A percentile compares a stretch with the other conserved stretches of the same genome.
These are phyloP conservation scores for Pachypeltis micranthus DNA, from an alignment of 1,140 invertebrate species.

Conservation along the genomic window DNA sequence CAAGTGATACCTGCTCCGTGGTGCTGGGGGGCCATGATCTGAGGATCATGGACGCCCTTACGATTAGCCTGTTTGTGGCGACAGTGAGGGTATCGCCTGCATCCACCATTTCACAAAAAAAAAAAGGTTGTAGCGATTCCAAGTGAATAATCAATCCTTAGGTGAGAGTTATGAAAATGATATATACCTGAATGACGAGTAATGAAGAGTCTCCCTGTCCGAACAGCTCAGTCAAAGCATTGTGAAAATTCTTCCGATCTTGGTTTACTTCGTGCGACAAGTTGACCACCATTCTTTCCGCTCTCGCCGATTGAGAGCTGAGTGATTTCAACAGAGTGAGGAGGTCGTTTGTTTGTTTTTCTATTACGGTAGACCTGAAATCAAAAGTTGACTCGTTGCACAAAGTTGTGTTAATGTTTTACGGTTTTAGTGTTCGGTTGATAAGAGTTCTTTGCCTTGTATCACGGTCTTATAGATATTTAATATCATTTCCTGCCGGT, in stretches of 20 bases:
- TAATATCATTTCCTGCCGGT: conserved; percentile 44
- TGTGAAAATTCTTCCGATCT: conserved; percentile 19
- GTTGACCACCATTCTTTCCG: conserved; percentile 21
- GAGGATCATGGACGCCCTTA: not conserved
- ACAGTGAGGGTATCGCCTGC: too few relatives aligned
- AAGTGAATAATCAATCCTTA: too few relatives aligned
- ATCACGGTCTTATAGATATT: conserved; percentile 45
- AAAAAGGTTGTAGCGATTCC: too few relatives aligned
- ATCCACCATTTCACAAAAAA: conserved; percentile 24
- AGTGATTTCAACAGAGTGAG: conserved; percentile 31
- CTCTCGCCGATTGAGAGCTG: conserved; percentile 23
- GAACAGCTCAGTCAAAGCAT: not conserved
- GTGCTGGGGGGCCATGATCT: too few relatives aligned
- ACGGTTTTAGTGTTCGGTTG: conserved; percentile 42
- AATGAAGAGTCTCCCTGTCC: conserved; percentile 19
- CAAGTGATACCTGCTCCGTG: too few relatives aligned
- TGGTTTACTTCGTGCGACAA: conserved; percentile 22
- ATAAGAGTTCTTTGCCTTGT: conserved; percentile 43
- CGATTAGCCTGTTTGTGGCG: conserved; percentile 10
- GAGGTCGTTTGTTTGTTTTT: conserved; percentile 36
- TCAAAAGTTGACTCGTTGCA: conserved; percentile 37
- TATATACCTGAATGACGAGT: conserved; percentile 22
- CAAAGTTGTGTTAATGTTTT: conserved; percentile 43
- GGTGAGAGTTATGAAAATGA: not conserved
- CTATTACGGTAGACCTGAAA: conserved; percentile 37